Conservation (phyloP, 2,888 invertebrate genomes). For the Anthophora plumipes region DNA sequence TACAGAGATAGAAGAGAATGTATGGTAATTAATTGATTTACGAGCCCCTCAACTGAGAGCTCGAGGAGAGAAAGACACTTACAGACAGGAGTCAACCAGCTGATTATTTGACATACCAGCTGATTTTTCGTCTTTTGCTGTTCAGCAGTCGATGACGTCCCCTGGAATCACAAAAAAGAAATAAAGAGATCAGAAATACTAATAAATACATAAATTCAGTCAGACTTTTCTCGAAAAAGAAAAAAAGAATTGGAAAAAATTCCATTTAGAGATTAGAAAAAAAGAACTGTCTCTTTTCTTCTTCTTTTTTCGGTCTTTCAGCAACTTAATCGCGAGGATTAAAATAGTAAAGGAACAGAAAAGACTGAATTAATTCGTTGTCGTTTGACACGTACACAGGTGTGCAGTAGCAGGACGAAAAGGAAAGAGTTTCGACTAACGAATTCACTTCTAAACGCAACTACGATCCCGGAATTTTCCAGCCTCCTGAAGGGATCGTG, state of each 20-base stretch:
- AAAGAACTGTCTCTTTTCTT: too few species aligned
- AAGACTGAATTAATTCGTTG: slow-evolving; percentile 69
- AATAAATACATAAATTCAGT: too few species aligned
- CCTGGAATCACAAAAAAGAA: slow-evolving; percentile 70
- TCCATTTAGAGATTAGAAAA: too few species aligned
- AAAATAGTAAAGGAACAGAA: slow-evolving; percentile 54
- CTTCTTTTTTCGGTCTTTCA: neutral
- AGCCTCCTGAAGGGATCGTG: slow-evolving; percentile 3
- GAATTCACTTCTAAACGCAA: slow-evolving; percentile 42
- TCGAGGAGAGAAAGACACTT: slow-evolving; percentile 83
- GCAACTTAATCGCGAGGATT: slow-evolving; percentile 44
- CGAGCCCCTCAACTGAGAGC: slow-evolving; percentile 40
- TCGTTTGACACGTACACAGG: slow-evolving; percentile 25
- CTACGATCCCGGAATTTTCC: slow-evolving; percentile 11
- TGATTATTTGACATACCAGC: slow-evolving; percentile 88
- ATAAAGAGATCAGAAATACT: neutral
- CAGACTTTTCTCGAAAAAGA: slow-evolving; percentile 38
- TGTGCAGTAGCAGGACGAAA: neutral
- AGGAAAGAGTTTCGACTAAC: slow-evolving; percentile 12
- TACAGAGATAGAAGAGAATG: neutral
- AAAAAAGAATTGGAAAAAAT: neutral
- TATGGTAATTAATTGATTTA: slow-evolving; percentile 37
- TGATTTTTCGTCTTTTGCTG: slow-evolving; percentile 74
- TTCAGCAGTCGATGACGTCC: slow-evolving; percentile 72
- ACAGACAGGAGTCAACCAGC: slow-evolving; percentile 88